phyloP scores from a whole-genome alignment of 2,888 invertebrate genomes.

The Polydrusus pterygomalis region DNA sequence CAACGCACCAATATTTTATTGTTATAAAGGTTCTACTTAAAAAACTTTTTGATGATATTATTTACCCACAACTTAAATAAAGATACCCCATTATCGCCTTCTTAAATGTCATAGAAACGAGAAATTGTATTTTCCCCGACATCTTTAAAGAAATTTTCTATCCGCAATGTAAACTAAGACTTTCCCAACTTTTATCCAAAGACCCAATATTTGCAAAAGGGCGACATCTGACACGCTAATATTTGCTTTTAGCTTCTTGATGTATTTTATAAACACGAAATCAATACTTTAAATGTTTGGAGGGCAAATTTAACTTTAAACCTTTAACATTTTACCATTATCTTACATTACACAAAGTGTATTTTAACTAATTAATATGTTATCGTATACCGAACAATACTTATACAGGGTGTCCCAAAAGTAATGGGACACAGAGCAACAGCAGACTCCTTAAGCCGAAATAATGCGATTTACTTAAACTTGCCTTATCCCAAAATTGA shows the following conservation, averaged over 20 bases:
- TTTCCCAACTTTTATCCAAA: constrained; percentile 47
- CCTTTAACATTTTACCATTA: constrained; percentile 13
- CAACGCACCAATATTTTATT: too few relatives aligned
- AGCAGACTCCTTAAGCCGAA: too few relatives aligned
- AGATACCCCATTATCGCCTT: constrained; percentile 41
- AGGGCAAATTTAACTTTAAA: constrained; percentile 41
- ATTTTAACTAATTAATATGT: not conserved
- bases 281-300: constrained; percentile 45
- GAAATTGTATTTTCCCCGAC: constrained; percentile 36
- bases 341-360: not conserved
- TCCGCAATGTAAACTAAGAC: constrained; percentile 50
- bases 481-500: too few relatives aligned
- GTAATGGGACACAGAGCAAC: too few relatives aligned
- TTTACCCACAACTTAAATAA: constrained; percentile 33
- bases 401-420: too few relatives aligned
- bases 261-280: constrained; percentile 50
- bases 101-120: constrained; percentile 43
- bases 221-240: constrained; percentile 48
- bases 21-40: too few relatives aligned
- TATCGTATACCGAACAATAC: too few relatives aligned
- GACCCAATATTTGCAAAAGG: constrained; percentile 41
- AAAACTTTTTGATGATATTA: not conserved
- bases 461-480: too few relatives aligned
- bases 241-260: constrained; percentile 52
- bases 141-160: constrained; percentile 40